These are phyloP conservation scores for Euthynnus affinis DNA, from an alignment of 2,797 vertebrate genomes.

Conservation along the genomic window DNA sequence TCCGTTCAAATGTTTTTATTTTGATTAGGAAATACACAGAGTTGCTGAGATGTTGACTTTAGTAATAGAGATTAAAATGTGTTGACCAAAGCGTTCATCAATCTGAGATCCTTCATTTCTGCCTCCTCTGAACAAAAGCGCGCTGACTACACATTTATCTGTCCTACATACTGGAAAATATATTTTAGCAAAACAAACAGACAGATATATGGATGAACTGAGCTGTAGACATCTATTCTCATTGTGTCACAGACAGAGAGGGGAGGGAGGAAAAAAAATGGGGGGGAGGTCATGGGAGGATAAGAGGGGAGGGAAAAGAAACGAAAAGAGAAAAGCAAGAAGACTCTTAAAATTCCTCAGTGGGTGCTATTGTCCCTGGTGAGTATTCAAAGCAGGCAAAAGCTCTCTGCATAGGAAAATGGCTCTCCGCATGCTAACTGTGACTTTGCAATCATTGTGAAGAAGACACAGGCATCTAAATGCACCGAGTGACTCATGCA, in stretches of 20 bases:
- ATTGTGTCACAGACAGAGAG: conserved; percentile 57
- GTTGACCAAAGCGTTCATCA: conserved; percentile 67
- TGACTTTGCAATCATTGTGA: conserved; percentile 80
- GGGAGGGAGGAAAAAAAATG: not conserved
- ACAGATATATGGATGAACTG: conserved; percentile 61
- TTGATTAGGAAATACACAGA: conserved; percentile 58
- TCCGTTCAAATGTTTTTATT: conserved; percentile 66
- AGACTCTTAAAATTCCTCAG: conserved; percentile 69
- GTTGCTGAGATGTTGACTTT: conserved; percentile 67
- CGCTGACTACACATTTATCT: conserved; percentile 63
- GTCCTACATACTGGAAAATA: conserved; percentile 55
- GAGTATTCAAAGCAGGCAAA: conserved; percentile 72
- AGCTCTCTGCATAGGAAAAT: conserved; percentile 74
- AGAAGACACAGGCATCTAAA: conserved; percentile 70
- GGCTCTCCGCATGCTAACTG: conserved; percentile 76
- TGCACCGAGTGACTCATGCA: conserved; percentile 73
- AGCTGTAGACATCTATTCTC: conserved; percentile 66
- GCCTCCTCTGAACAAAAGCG: conserved; percentile 46
- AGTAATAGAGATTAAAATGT: conserved; percentile 71
- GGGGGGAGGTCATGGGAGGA: conserved; percentile 60
- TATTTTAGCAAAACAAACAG: conserved; percentile 67
- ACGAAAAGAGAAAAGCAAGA: conserved; percentile 34
- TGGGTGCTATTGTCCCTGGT: conserved; percentile 73
- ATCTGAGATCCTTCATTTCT: conserved; percentile 54
- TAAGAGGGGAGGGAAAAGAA: conserved; percentile 35